phyloP scores from a whole-genome alignment of 35 echinoderm and acorn worm species.

The Nesometra sesokonis region DNA sequence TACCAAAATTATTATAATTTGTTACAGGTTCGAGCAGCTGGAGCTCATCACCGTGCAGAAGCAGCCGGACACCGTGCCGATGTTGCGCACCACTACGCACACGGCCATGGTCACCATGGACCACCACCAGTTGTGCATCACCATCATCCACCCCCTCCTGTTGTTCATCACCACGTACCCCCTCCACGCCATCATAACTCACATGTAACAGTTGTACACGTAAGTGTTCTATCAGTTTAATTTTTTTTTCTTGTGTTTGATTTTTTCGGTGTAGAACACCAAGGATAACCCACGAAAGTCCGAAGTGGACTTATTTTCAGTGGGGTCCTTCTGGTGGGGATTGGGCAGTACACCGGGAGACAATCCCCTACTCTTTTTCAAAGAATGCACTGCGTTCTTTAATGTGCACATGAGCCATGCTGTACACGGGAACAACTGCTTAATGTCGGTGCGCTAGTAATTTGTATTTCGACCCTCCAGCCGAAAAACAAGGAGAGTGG shows the following conservation, averaged over 20 bases:
- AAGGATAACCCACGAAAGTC: too few species aligned
- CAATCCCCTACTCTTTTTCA: too few species aligned
- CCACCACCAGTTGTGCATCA: background rate
- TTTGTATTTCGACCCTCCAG: too few species aligned
- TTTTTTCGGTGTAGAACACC: background rate
- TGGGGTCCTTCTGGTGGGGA: too few species aligned
- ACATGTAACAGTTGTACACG: background rate
- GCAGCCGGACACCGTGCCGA: background rate
- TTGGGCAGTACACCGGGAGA: too few species aligned
- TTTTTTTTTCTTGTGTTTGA: background rate
- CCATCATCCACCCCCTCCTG: background rate
- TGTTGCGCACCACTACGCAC: background rate
- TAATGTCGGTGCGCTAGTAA: too few species aligned
- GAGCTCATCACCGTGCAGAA: background rate
- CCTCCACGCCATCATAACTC: background rate
- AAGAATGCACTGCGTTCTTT: too few species aligned
- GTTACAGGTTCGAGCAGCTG: background rate
- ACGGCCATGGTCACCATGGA: background rate
- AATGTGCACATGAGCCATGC: too few species aligned
- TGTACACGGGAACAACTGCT: too few species aligned
- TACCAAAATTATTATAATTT: background rate
- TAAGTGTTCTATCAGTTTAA: background rate
- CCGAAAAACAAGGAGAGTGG: too few species aligned
- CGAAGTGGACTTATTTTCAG: too few species aligned
- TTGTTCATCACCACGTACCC: background rate